Evolutionary conservation across 2,113 vertebrate species (phyloP).

Genomic region (Chaenocephalus aceratus): DNA sequence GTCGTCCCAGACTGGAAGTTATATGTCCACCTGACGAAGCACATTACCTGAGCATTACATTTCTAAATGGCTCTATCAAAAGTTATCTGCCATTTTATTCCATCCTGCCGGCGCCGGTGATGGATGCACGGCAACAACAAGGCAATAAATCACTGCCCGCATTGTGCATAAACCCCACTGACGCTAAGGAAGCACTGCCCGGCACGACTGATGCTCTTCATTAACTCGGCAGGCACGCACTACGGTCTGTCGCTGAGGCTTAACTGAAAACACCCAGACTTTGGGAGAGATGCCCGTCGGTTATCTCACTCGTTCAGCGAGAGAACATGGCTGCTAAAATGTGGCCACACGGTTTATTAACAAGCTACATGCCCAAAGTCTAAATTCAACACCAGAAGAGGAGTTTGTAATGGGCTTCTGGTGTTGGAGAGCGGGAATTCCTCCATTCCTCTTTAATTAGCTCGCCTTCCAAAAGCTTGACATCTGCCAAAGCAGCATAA

Average conservation of each 20-base stretch:
- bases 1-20: constrained; percentile 59
- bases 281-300: constrained; percentile 16
- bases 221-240: constrained; percentile 41
- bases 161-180: constrained; percentile 47
- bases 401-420: not conserved
- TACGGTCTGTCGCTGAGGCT: constrained; percentile 5
- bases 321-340: constrained; percentile 10
- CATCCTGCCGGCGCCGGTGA: constrained; percentile 43
- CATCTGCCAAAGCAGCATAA: not conserved
- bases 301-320: constrained; percentile 14
- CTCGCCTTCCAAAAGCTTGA: not conserved
- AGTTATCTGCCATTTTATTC: constrained; percentile 60
- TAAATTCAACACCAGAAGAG: not conserved
- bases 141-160: constrained; percentile 66
- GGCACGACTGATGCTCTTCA: constrained; percentile 29
- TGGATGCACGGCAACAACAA: constrained; percentile 59
- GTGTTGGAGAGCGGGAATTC: not conserved
- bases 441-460: not conserved
- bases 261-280: constrained; percentile 23
- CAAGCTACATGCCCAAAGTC: not conserved
- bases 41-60: constrained; percentile 50
- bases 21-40: constrained; percentile 32
- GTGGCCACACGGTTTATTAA: not conserved
- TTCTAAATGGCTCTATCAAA: constrained; percentile 68
- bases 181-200: constrained; percentile 59